Conservation (phyloP, 2,797 vertebrate species). For the Yasuhikotakia modesta region DNA sequence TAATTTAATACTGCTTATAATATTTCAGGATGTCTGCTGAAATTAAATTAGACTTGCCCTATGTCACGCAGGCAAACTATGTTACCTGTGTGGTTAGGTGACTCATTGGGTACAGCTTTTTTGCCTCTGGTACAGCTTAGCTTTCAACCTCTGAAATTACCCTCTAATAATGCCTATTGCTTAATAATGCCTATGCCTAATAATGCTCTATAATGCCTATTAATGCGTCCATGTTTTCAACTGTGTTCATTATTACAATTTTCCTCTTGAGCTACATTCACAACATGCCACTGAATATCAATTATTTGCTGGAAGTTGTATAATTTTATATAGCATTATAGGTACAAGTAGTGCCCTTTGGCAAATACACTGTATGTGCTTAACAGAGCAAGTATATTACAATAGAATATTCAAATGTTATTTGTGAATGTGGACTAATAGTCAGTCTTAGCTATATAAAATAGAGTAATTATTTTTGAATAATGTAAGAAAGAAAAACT, state of each 20-base stretch:
- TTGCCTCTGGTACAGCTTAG: no score
- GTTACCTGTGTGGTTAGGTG: background rate
- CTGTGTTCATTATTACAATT: background rate
- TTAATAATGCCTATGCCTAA: background rate
- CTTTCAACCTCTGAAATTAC: background rate
- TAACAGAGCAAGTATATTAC: background rate
- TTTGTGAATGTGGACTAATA: no score
- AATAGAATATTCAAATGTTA: no score
- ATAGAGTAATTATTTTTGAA: no score
- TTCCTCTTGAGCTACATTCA: background rate
- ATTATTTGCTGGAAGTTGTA: slow-evolving; percentile 3
- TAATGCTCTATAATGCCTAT: no score
- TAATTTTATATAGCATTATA: background rate
- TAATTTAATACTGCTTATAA: no score
- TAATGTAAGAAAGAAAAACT: no score
- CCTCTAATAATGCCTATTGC: background rate
- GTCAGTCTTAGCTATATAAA: no score
- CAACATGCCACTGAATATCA: background rate
- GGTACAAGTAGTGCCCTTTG: background rate
- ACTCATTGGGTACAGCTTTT: background rate
- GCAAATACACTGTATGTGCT: background rate
- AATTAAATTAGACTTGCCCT: no score
- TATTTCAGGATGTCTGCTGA: no score
- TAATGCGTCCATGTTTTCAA: background rate
- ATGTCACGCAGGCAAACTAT: background rate